phyloP scores from a whole-genome alignment of 2,888 invertebrate species.

The Leucoptera coffeella region DNA sequence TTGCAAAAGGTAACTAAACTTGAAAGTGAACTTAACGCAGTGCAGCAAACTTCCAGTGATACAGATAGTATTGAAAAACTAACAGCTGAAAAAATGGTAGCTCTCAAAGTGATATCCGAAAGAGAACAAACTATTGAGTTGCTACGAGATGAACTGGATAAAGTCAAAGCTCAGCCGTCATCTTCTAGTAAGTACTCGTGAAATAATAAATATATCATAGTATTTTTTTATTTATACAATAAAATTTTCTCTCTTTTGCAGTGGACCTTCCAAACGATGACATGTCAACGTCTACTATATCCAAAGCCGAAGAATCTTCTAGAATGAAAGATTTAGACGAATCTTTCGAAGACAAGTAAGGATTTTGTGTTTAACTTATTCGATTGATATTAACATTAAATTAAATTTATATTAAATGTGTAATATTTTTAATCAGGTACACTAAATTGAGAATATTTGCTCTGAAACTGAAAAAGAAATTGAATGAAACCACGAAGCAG shows the following conservation, averaged over 20 bases:
- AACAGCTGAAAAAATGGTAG: constrained; percentile 17
- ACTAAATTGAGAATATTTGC: constrained; percentile 69
- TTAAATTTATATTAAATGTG: constrained; percentile 1
- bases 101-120: constrained; percentile 16
- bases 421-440: constrained; percentile 40
- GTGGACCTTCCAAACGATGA: constrained; percentile 57
- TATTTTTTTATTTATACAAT: not conserved
- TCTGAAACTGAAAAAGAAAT: constrained; percentile 77
- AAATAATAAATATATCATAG: too few relatives aligned
- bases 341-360: constrained; percentile 66
- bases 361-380: too few relatives aligned
- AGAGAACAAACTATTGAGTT: constrained; percentile 21
- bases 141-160: constrained; percentile 39
- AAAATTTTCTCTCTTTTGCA: constrained; percentile 8
- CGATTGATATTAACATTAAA: too few relatives aligned
- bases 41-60: constrained; percentile 15
- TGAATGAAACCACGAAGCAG: constrained; percentile 61
- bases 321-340: constrained; percentile 70
- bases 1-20: constrained; percentile 16
- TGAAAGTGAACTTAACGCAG: constrained; percentile 20
- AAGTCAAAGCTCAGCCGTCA: constrained; percentile 24
- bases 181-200: constrained; percentile 13
- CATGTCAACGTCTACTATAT: constrained; percentile 71
- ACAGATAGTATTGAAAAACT: constrained; percentile 15
- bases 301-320: constrained; percentile 61